A percentile compares a stretch with the other conserved stretches of the same genome.
These are phyloP conservation scores for Phrynocephalus forsythii DNA, from an alignment of 2,797 vertebrate genomes.

Conservation along the genomic window DNA sequence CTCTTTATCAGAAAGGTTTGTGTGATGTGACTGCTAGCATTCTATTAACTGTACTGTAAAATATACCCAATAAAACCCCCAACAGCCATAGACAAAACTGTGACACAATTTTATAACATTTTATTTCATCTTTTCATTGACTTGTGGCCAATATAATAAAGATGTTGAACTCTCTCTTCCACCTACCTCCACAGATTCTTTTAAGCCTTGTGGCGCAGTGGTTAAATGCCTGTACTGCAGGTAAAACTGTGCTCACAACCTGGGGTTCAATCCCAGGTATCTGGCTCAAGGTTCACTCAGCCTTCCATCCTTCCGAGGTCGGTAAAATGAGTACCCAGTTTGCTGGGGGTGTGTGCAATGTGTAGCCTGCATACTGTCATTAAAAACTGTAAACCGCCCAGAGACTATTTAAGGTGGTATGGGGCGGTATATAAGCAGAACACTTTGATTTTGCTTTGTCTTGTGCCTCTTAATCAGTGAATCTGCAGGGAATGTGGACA, in stretches of 20 bases:
- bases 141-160: slow-evolving; percentile 34
- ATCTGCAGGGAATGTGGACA: slow-evolving; percentile 4
- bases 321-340: too few relatives aligned
- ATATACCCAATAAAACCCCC: neutral
- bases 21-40: slow-evolving; percentile 7
- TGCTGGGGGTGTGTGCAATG: too few relatives aligned
- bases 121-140: slow-evolving; percentile 16
- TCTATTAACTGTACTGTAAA: neutral
- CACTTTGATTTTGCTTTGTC: neutral
- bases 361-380: too few relatives aligned
- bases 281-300: too few relatives aligned
- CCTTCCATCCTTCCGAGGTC: too few relatives aligned
- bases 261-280: too few relatives aligned
- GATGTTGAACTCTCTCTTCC: neutral
- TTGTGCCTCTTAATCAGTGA: slow-evolving; percentile 35
- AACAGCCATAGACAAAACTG: neutral
- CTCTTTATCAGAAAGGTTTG: neutral
- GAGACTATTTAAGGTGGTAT: too few relatives aligned
- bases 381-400: too few relatives aligned
- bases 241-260: too few relatives aligned
- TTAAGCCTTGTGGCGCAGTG: neutral
- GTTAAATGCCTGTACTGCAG: too few relatives aligned
- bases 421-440: too few relatives aligned
- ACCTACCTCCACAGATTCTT: slow-evolving; percentile 9
- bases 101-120: neutral